Conservation (phyloP, 1,140 invertebrate species). For the Metopolophium dirhodum region DNA sequence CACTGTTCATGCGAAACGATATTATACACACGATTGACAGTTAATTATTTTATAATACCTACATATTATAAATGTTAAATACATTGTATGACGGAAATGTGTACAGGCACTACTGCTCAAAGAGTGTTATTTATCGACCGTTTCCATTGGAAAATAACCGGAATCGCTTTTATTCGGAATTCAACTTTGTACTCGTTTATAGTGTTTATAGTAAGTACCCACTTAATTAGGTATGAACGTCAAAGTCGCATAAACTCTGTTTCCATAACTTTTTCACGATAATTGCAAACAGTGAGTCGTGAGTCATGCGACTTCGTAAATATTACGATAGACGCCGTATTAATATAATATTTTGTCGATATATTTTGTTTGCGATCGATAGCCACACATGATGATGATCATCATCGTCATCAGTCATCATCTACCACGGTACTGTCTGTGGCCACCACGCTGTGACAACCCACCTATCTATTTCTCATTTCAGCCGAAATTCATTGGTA, state of each 20-base stretch:
- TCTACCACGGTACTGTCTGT: neutral
- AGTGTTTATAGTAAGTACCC: neutral
- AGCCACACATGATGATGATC: too few species aligned
- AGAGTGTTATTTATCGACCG: neutral
- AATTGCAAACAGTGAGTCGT: neutral
- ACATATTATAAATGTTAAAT: too few species aligned
- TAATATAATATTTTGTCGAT: neutral
- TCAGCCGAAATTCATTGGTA: neutral
- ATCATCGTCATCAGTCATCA: neutral
- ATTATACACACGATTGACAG: too few species aligned
- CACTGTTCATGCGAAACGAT: neutral
- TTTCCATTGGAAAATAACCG: neutral
- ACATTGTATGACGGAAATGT: neutral
- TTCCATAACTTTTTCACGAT: neutral
- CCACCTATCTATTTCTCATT: slow-evolving; percentile 8
- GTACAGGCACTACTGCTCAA: neutral
- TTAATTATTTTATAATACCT: too few species aligned
- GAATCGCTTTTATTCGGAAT: neutral
- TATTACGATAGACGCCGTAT: neutral
- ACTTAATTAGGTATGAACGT: too few species aligned
- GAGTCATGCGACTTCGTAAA: neutral
- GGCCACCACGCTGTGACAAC: too few species aligned
- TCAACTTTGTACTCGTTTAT: neutral
- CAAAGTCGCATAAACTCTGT: neutral
- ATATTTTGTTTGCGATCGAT: neutral